Evolutionary conservation across 2,888 invertebrate species (phyloP).

Genomic region (Schrankia costaestrigalis): DNA sequence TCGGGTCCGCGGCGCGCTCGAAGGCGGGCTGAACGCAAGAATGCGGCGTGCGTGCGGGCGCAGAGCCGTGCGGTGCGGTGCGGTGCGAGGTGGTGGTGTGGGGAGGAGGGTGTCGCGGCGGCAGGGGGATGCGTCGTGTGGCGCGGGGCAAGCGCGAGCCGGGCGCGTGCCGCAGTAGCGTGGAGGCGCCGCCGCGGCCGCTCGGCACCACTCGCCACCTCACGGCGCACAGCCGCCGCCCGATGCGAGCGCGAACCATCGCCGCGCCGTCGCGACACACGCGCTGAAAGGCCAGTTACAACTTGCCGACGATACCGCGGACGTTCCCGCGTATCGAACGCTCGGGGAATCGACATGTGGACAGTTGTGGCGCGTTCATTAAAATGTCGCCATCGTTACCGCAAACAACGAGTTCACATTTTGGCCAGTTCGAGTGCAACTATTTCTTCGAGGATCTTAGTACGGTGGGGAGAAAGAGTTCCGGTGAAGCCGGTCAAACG

Average conservation of each 20-base stretch:
- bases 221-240: constrained; percentile 45
- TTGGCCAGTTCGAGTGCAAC: constrained; percentile 35
- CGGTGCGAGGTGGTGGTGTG: constrained; percentile 48
- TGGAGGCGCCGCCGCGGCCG: constrained; percentile 74
- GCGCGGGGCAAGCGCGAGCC: constrained; percentile 52
- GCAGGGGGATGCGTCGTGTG: constrained; percentile 58
- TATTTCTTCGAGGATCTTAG: constrained; percentile 29
- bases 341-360: constrained; percentile 38
- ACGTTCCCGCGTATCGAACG: constrained; percentile 57
- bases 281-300: constrained; percentile 30
- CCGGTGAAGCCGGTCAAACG: constrained; percentile 15
- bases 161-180: constrained; percentile 78
- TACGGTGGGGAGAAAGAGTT: constrained; percentile 27
- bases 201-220: constrained; percentile 54
- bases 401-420: constrained; percentile 35
- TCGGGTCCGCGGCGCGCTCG: constrained; percentile 42
- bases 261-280: constrained; percentile 45
- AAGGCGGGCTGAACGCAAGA: constrained; percentile 62
- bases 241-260: constrained; percentile 50
- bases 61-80: no score
- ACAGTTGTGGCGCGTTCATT: constrained; percentile 27
- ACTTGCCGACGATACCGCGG: constrained; percentile 39
- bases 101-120: constrained; percentile 44
- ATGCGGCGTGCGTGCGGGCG: constrained; percentile 76
- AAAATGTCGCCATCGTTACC: constrained; percentile 29